Base-by-base conservation (phyloP, 1,140 invertebrate genomes). In the Drosophila ogumai region DNA sequence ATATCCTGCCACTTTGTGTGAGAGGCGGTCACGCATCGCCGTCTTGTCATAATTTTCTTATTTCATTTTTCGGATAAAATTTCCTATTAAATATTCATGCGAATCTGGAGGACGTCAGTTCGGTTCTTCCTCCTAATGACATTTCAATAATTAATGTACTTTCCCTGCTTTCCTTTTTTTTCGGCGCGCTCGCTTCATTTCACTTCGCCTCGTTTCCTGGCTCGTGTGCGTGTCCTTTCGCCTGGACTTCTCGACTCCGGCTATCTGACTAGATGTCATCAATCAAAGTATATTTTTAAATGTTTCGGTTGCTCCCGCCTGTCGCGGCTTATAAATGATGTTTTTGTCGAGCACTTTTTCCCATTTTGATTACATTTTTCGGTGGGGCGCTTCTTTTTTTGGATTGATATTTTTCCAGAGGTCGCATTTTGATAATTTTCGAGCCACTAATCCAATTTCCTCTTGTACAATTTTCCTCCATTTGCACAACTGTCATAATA, bases 121-220 rank as follows among this genome's bases (percentile, higher is more conserved):
- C 32, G 84, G 79, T 61, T 50, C 59, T 88, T 88, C 73, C 66
- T 84, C 81, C 73, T 90, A 90, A 90, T 90, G 85, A 90, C 81
- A 90, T 90, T 90, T 90, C 85, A 90, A 90, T 90, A 90, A 90
- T 90, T 90, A 90, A 90, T 90, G 85, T 84, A 69, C 72, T 87
- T 81, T 82, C 63, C 55, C 65, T 63, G 56, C 52, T 78, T 61
- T 85, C 66, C 64, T 69, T 81, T 76, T 54, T 63, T 76, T 73
- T 52, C 71, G 58, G 65, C 32, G 50, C 67, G 68, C 59, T 74
- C 74, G 32, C 81, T 57, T 43, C 50, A 19, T 60, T 60, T 60
- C 50, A 43, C 17, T 31, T 54, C 12, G 72, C 38, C 64, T 57
- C 49, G 61, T 67, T 68, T 79, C 75, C 66, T 60, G 66, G 54